Conservation (phyloP, 2,797 vertebrate species). For the Gorsachius magnificus region DNA sequence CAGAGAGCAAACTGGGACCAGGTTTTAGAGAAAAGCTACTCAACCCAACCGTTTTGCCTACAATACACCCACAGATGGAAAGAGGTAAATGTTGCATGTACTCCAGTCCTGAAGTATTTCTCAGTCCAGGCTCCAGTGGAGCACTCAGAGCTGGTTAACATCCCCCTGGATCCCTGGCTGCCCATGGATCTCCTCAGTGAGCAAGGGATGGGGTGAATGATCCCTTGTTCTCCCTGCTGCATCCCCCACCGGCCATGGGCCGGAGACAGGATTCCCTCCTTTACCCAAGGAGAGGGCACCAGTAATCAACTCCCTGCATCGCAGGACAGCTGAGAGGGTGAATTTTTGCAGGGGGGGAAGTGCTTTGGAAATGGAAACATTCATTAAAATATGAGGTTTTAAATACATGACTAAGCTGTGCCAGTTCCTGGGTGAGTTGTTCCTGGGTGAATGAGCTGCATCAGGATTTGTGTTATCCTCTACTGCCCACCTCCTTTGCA, state of each 20-base stretch:
- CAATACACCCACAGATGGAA: not conserved
- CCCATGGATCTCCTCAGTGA: not conserved
- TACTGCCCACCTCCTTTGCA: not conserved
- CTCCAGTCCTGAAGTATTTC: not conserved
- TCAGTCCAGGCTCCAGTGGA: not conserved
- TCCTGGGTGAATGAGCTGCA: not conserved
- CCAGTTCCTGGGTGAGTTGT: not conserved
- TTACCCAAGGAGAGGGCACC: not conserved
- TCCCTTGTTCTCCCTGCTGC: not conserved
- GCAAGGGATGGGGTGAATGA: not conserved
- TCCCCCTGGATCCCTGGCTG: not conserved
- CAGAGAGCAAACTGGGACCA: not conserved
- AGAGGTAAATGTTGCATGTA: rapidly evolving
- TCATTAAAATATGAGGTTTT: not conserved
- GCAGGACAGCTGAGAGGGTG: not conserved
- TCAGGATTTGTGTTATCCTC: not conserved
- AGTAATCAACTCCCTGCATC: not conserved
- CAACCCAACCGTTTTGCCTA: not conserved
- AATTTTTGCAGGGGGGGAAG: not conserved
- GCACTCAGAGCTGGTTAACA: not conserved
- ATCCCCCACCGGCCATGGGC: not conserved
- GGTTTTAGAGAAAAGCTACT: not conserved
- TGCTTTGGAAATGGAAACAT: not conserved
- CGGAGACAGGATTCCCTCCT: not conserved
- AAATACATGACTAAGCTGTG: not conserved